Evolutionary conservation across 2,888 invertebrate species (phyloP), one percentile per base, ranked within the genome.

Genomic region (Oxystoma pomonae): DNA sequence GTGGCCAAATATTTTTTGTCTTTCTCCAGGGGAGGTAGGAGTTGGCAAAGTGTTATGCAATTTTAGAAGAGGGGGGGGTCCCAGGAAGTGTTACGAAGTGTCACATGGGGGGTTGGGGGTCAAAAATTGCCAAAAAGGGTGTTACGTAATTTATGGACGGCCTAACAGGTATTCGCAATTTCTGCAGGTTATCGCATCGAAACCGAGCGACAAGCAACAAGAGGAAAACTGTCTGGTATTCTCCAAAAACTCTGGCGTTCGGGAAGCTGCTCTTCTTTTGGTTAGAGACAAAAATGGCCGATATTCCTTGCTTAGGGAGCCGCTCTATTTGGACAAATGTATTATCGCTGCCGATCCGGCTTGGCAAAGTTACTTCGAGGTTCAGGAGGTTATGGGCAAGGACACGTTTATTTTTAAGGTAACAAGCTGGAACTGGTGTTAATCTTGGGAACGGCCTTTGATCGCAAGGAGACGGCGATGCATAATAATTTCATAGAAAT

Each of bases 341-440:
- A 92, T 97, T 69, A 91, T 97, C 63, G 91, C 91, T 61, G 90
- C 92, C 60, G 96, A 96, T 79, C 90, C 92, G 64, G 95, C 96
- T 73, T 90, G 91, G 78, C 93, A 94, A 77, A 95, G 96, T 79
- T 94, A 94, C 80, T 96, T 97, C 79, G 97, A 97, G 84, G 89
- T 97, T 70, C 94, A 95, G 81, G 96, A 96, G 82, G 87, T 94
- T 69, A 89, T 92, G 69, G 91, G 93, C 65, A 95, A 94, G 82
- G 96, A 96, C 80, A 92, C 95, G 63, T 94, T 91, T 81, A 91
- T 96, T 80, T 93, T 96, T 82, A 96, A 96, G 90, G 96, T 95
- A 81, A 77, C n/a, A n/a, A n/a, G n/a, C n/a, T n/a, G n/a, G n/a
- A n/a, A n/a, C n/a, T n/a, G n/a, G n/a, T n/a, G n/a, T n/a, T n/a